Percentiles rank a stretch among this genome's conserved stretches.
These are phyloP conservation scores for Phthorimaea operculella DNA, from an alignment of 1,140 invertebrate species.

Conservation along the genomic window DNA sequence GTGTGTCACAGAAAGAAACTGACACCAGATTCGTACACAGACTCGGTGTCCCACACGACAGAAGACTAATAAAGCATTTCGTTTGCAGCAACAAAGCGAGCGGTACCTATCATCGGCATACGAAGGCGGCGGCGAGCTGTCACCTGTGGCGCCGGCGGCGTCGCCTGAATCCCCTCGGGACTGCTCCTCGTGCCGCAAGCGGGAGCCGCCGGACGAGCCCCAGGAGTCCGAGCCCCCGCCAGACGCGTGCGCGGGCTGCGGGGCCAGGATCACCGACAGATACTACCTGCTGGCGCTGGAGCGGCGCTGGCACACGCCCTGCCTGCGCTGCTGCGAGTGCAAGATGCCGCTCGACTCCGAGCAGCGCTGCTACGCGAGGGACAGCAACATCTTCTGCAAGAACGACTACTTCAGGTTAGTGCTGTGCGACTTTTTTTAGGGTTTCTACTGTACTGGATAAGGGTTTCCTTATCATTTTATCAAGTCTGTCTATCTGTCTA, in stretches of 20 bases:
- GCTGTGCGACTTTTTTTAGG: too few species aligned
- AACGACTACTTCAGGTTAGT: constrained; percentile 97
- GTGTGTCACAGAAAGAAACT: too few species aligned
- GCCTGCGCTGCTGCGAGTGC: constrained; percentile 92
- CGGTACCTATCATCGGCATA: constrained; percentile 73
- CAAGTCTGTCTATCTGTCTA: too few species aligned
- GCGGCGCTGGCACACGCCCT: constrained; percentile 91
- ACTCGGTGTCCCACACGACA: too few species aligned
- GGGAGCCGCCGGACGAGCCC: constrained; percentile 59
- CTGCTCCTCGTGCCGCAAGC: constrained; percentile 62
- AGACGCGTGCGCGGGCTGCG: constrained; percentile 86
- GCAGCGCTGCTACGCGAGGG: constrained; percentile 92
- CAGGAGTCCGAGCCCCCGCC: constrained; percentile 38
- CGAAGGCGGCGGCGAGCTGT: constrained; percentile 76
- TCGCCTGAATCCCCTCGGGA: constrained; percentile 65
- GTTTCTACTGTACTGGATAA: too few species aligned
- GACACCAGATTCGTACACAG: too few species aligned
- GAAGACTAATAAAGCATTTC: constrained; percentile 14
- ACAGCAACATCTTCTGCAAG: constrained; percentile 97
- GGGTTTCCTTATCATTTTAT: too few species aligned
- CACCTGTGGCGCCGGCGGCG: constrained; percentile 75
- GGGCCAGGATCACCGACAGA: constrained; percentile 83
- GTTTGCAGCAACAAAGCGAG: constrained; percentile 70
- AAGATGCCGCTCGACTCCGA: constrained; percentile 89
- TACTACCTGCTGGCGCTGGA: constrained; percentile 95